phyloP scores from a whole-genome alignment of 1,140 invertebrate genomes.

The Mya arenaria region DNA sequence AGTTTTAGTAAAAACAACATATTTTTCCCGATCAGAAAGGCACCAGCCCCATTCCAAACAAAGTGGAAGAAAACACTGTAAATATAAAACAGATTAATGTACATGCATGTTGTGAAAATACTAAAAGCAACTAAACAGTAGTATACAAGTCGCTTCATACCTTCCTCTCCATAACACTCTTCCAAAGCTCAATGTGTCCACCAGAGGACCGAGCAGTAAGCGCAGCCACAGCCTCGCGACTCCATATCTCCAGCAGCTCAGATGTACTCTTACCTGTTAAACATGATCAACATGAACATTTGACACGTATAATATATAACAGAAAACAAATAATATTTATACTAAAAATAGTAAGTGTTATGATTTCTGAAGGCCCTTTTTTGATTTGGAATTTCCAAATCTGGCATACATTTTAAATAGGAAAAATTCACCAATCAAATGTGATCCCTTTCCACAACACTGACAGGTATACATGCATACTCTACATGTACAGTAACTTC shows the following conservation, averaged over 20 bases:
- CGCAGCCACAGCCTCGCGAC: constrained; percentile 57
- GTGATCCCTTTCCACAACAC: no score
- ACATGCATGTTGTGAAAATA: no score
- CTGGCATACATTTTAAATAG: neutral
- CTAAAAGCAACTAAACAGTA: no score
- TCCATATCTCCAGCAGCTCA: constrained; percentile 61
- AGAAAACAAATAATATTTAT: neutral
- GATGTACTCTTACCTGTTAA: constrained; percentile 58
- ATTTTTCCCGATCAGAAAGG: no score
- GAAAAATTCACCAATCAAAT: neutral
- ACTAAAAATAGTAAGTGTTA: neutral
- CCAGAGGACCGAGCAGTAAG: constrained; percentile 53
- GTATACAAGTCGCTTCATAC: no score
- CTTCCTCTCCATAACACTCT: constrained; percentile 67
- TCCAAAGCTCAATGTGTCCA: constrained; percentile 63
- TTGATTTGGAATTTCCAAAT: neutral
- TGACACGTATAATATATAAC: neutral
- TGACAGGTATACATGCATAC: no score
- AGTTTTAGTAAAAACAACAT: no score
- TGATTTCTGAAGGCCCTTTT: no score
- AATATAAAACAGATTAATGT: no score
- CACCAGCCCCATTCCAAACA: no score
- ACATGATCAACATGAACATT: neutral
- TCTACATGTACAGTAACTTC: neutral
- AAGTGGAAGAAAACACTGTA: no score